These are phyloP conservation scores for Octopus sinensis DNA, from an alignment of 1,140 invertebrate species.

Conservation along the genomic window DNA sequence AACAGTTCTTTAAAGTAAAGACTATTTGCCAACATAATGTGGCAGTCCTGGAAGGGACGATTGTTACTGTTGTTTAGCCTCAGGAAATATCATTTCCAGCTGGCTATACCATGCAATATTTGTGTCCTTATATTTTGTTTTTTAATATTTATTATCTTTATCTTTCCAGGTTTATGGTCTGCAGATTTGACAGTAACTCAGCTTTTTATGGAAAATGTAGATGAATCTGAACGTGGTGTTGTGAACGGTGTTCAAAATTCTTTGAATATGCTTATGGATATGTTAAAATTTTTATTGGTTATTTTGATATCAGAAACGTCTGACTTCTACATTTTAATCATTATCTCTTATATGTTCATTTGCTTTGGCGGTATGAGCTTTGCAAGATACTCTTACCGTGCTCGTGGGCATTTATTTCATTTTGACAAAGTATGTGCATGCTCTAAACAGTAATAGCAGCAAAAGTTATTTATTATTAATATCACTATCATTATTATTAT, in stretches of 20 bases:
- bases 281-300: slow-evolving; percentile 62
- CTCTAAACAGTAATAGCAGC: not conserved
- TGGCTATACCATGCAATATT: too few species aligned
- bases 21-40: too few species aligned
- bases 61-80: too few species aligned
- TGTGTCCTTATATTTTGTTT: too few species aligned
- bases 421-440: slow-evolving; percentile 19
- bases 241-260: slow-evolving; percentile 64
- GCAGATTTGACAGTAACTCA: slow-evolving; percentile 65
- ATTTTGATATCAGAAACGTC: slow-evolving; percentile 55
- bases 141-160: not conserved
- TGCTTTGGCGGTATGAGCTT: slow-evolving; percentile 46
- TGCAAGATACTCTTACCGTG: slow-evolving; percentile 27
- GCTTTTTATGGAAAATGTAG: slow-evolving; percentile 63
- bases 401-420: slow-evolving; percentile 33
- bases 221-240: slow-evolving; percentile 60
- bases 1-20: too few species aligned
- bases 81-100: too few species aligned
- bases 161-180: slow-evolving; percentile 61
- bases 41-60: too few species aligned
- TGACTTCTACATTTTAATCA: slow-evolving; percentile 58
- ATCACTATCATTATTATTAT: too few species aligned
- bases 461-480: too few species aligned
- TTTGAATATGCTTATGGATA: slow-evolving; percentile 60
- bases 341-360: slow-evolving; percentile 59